Base-by-base conservation (phyloP, 2,113 vertebrate species). In the Lagopus leucura region DNA sequence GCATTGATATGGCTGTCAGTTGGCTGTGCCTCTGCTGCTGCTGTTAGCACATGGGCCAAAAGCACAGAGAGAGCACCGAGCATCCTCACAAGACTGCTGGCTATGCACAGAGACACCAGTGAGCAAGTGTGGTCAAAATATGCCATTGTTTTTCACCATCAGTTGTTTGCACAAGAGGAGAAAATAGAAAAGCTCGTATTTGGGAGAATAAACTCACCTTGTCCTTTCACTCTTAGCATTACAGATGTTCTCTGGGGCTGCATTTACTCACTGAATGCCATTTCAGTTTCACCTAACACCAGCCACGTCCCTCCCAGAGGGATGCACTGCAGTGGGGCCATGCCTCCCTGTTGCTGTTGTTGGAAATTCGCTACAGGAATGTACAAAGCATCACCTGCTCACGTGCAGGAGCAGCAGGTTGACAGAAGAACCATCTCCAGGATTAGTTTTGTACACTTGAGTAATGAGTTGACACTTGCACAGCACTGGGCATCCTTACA, bases 311-410 rank as follows among this genome's bases (percentile, higher is more conserved):
- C 43, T 83, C 13, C 3, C 52, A 24, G 70, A 1, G n/a, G 18
- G 24, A 81, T 6, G 21, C 52, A 72, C 57, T 79, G 55, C 81
- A 70, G 82, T 3, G 6, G 13, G 75, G 67, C 3, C 64, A 10
- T 2, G 63, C 91, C 87, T 86, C 94, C 11, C 21, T 22, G 42
- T 7, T 32, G 13, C 7, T 71, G 22, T 28, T 60, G 60, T 8
- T 30, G 61, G 25, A 58, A 55, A 55, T 40, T 21, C 1, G 1
- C 30, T 30, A 10, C 22, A 11, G 1, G 1, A 34, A 47, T 2
- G 5, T 25, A 13, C 32, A 67, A 72, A 71, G 40, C 40, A 19
- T 16, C 60, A 52, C 22, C 54, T 36, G 34, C 64, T 73, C 60
- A 25, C 6, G 25, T 1, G 11, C 45, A 24, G 10, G 21, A 79